These are phyloP conservation scores for Mercenaria mercenaria DNA, from an alignment of 1,140 invertebrate genomes.

Conservation along the genomic window DNA sequence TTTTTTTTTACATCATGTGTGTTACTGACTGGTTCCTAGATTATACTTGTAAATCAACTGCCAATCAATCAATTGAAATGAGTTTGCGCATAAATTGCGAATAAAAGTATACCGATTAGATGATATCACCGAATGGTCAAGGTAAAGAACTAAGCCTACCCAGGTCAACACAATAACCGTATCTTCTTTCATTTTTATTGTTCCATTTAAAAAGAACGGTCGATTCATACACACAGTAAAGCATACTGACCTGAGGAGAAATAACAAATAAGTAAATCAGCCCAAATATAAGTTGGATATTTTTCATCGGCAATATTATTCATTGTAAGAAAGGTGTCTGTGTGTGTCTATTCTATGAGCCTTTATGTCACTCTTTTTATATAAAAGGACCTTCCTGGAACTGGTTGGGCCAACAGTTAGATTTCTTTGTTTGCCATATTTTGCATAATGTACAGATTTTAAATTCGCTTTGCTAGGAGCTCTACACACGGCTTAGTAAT, in stretches of 20 bases:
- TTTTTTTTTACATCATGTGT: neutral
- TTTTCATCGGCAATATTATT: neutral
- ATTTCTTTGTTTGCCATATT: too few relatives aligned
- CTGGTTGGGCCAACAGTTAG: too few relatives aligned
- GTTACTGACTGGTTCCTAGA: neutral
- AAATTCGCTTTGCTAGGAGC: too few relatives aligned
- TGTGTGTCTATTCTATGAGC: too few relatives aligned
- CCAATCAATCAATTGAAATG: constrained; percentile 1
- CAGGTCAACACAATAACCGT: neutral
- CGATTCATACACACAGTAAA: neutral
- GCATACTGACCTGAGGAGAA: too few relatives aligned
- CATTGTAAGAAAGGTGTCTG: neutral
- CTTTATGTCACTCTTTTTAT: too few relatives aligned
- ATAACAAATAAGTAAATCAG: too few relatives aligned
- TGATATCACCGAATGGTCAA: neutral
- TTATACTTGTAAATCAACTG: constrained; percentile 40
- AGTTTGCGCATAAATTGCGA: neutral
- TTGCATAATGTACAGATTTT: too few relatives aligned
- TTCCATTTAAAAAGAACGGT: neutral
- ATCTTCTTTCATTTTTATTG: neutral
- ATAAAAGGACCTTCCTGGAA: too few relatives aligned
- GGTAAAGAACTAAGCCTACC: neutral
- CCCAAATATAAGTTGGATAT: neutral
- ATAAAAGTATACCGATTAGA: neutral
- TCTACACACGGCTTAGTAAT: too few relatives aligned